A percentile compares a stretch with the other conserved stretches of the same genome.
Evolutionary conservation across 2,797 vertebrate genomes (phyloP).

Genomic region (Cuculus canorus): DNA sequence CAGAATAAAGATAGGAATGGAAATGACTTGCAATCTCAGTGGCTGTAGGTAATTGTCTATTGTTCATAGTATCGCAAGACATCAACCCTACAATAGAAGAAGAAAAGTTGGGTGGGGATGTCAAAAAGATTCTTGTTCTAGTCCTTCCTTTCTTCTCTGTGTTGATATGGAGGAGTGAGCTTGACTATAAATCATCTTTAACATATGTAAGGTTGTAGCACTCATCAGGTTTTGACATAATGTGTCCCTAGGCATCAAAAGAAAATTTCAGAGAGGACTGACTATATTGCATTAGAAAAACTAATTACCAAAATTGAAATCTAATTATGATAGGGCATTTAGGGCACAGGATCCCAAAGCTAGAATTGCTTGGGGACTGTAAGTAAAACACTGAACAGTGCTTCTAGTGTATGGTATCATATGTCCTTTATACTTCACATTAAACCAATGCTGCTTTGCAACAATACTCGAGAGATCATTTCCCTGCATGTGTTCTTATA

Average conservation of each 20-base stretch:
- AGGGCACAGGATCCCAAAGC: slow-evolving; percentile 21
- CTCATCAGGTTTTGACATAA: slow-evolving; percentile 16
- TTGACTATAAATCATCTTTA: background rate
- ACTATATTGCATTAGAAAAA: slow-evolving; percentile 39
- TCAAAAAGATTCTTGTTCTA: background rate
- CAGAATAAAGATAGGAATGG: background rate
- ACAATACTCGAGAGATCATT: background rate
- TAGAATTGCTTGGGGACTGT: background rate
- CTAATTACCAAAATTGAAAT: slow-evolving; percentile 62
- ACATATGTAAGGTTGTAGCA: background rate
- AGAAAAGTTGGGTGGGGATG: background rate
- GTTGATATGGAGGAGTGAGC: background rate
- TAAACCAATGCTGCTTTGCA: background rate
- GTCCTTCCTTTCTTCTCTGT: background rate
- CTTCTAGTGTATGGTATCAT: background rate
- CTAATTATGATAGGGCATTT: slow-evolving; percentile 56
- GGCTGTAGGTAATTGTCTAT: background rate
- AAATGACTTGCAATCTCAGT: background rate
- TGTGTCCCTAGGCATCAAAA: background rate
- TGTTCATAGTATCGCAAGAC: background rate
- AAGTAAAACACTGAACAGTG: background rate
- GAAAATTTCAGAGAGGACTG: slow-evolving; percentile 25
- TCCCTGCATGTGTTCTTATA: background rate
- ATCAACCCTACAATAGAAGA: background rate
- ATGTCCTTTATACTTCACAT: background rate